Base-by-base conservation (phyloP, 1,140 invertebrate genomes). In the Mamestra configurata region DNA sequence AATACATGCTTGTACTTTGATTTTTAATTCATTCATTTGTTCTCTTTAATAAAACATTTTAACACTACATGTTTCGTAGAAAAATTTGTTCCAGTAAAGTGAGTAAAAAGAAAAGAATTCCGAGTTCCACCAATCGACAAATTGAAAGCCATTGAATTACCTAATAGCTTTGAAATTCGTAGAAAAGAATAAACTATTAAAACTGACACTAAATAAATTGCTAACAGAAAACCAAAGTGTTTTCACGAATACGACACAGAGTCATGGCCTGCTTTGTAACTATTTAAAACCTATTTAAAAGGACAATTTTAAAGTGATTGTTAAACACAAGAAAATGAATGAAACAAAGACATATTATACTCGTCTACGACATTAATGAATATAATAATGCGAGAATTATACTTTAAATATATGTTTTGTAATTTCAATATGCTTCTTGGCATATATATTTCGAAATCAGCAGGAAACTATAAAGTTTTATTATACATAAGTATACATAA, bases 391-490 rank as follows among this genome's bases (percentile, higher is more conserved):
- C 43, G 59, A 77, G 24, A 64, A 77, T 77, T 77, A 77, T 68
- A 37, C 27, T 49, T 49, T 53, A 15, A n/a, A 68, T 24, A 64
- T 76, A 40, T 68, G 20, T 37, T 53, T 51, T 57, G 7, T 77
- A 53, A 53, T 53, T 49, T 66, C 27, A 68, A 40, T 68, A 53
- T 18, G 40, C 22, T 76, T 11, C n/a, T 66, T 68, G 31, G 27
- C 49, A 55, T 68, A 68, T 55, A 18, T 68, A 77, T 66, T 77
- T 77, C 49, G 27, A 53, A 68, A 77, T 53, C 31, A 66, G 61
- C 43, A 77, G 75, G 59, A 77, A 77, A 77, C 46, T 43, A 77
- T 77, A 66, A 77, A 66, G 37, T 77, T 77, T 77, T 68, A 68
- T 77, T 68, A 68, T 40, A 49, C 27, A 40, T 59, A 61, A 59